Evolutionary conservation across 2,888 invertebrate species (phyloP).

Genomic region (Drosophila greeni): DNA sequence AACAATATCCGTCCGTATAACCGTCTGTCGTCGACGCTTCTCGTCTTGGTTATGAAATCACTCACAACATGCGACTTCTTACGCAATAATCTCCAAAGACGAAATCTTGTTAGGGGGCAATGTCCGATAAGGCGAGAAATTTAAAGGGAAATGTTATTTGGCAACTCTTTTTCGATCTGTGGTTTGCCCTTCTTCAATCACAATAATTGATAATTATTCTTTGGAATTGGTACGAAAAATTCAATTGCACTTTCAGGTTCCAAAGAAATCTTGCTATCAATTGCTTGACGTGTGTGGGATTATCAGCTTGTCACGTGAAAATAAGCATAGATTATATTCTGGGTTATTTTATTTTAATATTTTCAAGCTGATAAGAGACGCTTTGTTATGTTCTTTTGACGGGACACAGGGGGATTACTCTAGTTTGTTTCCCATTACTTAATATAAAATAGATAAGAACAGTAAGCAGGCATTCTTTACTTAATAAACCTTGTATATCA

Average conservation of each 20-base stretch:
- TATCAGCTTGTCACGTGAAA: conserved; percentile 24
- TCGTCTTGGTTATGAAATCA: conserved; percentile 23
- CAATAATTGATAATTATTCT: conserved; percentile 12
- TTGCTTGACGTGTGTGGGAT: neutral
- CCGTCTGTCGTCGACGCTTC: neutral
- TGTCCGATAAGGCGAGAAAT: conserved; percentile 30
- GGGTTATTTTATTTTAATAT: conserved; percentile 9
- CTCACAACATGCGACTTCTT: conserved; percentile 5
- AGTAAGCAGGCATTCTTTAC: neutral
- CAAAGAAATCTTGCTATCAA: conserved; percentile 7
- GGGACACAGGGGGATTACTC: neutral
- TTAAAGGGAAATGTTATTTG: neutral
- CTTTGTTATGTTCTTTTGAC: neutral
- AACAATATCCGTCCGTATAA: neutral
- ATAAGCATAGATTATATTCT: conserved; percentile 4
- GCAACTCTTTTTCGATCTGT: neutral
- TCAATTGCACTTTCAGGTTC: conserved; percentile 4
- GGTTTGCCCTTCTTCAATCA: neutral
- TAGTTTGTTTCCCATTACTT: neutral
- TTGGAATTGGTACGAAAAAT: neutral
- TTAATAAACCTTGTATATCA: neutral
- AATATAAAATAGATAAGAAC: conserved; percentile 2
- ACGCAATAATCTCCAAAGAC: conserved; percentile 26
- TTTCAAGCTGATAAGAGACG: conserved; percentile 13
- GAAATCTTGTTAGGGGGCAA: conserved; percentile 5